Percentiles rank a stretch among this genome's conserved stretches.
phyloP scores from a whole-genome alignment of 1,140 invertebrate genomes.

The Bombus superbus region DNA sequence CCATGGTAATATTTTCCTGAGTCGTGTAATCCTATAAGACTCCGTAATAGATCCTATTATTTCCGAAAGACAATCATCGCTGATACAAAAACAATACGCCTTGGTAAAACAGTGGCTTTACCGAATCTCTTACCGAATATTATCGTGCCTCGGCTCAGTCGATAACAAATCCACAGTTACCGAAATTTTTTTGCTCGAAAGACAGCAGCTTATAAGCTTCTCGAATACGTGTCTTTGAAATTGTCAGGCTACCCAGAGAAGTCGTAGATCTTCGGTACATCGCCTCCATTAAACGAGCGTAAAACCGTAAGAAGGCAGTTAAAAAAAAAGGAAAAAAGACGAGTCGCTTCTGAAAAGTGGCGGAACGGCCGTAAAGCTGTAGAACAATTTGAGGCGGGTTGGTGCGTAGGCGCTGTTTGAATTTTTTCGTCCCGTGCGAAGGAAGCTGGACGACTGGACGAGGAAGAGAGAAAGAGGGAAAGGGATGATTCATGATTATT shows the following conservation, averaged over 20 bases:
- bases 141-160: too few relatives aligned
- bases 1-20: too few relatives aligned
- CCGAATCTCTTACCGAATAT: too few relatives aligned
- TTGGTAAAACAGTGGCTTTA: not conserved
- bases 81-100: not conserved
- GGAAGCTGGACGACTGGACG: too few relatives aligned
- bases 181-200: not conserved
- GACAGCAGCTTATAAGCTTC: not conserved
- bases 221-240: conserved; percentile 29
- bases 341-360: conserved; percentile 40
- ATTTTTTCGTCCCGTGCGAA: not conserved
- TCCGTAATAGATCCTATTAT: not conserved
- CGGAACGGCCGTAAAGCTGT: conserved; percentile 53
- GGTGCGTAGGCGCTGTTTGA: conserved; percentile 27
- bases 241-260: conserved; percentile 15
- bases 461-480: not conserved
- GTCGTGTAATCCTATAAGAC: not conserved
- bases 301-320: conserved; percentile 35
- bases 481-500: conserved; percentile 50
- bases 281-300: conserved; percentile 46
- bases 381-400: conserved; percentile 39
- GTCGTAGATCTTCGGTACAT: conserved; percentile 38
- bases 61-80: not conserved
- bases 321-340: not conserved
- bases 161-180: not conserved